These are phyloP conservation scores for Ammodramus savannarum DNA, from an alignment of 2,113 vertebrate genomes.

Conservation along the genomic window DNA sequence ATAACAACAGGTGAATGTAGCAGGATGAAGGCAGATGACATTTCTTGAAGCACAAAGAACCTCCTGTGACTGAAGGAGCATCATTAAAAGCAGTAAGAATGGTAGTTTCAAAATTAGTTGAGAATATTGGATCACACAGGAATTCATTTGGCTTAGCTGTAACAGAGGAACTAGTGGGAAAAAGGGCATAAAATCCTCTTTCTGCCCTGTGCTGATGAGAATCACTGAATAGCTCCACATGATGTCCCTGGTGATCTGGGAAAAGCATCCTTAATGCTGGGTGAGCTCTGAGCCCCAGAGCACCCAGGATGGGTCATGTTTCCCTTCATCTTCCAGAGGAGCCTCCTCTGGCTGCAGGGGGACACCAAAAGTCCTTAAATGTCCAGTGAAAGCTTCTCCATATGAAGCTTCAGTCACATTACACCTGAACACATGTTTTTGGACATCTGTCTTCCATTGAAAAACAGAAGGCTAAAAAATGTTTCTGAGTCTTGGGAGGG, in stretches of 20 bases:
- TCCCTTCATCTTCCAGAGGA: not conserved
- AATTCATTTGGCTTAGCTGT: not conserved
- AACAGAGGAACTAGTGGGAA: not conserved
- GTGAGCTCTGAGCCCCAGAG: not conserved
- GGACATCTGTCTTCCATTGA: constrained; percentile 1
- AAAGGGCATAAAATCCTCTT: not conserved
- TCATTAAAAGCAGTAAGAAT: not conserved
- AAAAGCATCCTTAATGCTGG: not conserved
- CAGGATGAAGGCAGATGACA: not conserved
- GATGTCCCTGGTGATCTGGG: not conserved
- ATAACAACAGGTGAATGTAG: not conserved
- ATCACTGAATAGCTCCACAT: not conserved
- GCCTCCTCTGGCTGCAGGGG: not conserved
- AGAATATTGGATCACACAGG: not conserved
- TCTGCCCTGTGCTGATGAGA: not conserved
- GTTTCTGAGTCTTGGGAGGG: not conserved
- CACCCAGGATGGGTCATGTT: not conserved
- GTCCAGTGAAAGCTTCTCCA: not conserved
- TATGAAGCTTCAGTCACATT: not conserved
- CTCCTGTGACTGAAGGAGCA: not conserved
- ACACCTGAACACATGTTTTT: constrained; percentile 15
- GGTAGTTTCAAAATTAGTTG: not conserved
- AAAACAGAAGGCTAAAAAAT: constrained; percentile 28
- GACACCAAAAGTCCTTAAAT: not conserved
- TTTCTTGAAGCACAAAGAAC: not conserved